phyloP scores from a whole-genome alignment of 2,888 invertebrate species.

The Onchidella celtica region DNA sequence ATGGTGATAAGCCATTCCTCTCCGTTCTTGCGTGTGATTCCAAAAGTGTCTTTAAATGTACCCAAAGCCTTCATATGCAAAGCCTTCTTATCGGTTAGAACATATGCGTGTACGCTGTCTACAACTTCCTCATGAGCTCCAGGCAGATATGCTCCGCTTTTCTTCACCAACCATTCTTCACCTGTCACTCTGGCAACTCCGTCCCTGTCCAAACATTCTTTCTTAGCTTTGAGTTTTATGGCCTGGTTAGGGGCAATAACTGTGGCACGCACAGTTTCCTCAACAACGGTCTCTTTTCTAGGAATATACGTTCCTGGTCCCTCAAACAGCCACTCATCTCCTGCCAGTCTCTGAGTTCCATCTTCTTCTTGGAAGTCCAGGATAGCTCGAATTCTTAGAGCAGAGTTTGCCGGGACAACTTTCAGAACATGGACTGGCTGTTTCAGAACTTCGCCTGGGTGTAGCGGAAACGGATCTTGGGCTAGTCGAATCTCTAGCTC shows the following conservation, averaged over 20 bases:
- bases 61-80: constrained; percentile 80
- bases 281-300: constrained; percentile 80
- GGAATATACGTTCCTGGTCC: constrained; percentile 81
- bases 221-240: constrained; percentile 79
- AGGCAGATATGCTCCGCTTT: constrained; percentile 81
- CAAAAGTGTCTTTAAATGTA: constrained; percentile 81
- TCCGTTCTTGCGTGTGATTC: constrained; percentile 80
- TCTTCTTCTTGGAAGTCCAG: constrained; percentile 76
- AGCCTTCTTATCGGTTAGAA: constrained; percentile 81
- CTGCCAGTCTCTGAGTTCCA: constrained; percentile 78
- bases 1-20: constrained; percentile 82
- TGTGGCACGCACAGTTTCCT: constrained; percentile 79
- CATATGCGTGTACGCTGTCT: constrained; percentile 80
- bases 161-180: constrained; percentile 82
- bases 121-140: constrained; percentile 82
- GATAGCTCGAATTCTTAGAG: constrained; percentile 79
- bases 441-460: constrained; percentile 80
- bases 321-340: constrained; percentile 82
- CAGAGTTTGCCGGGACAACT: constrained; percentile 80
- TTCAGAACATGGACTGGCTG: constrained; percentile 76
- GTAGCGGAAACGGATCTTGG: constrained; percentile 82
- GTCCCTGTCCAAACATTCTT: constrained; percentile 79
- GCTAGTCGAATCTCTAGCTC: constrained; percentile 81
- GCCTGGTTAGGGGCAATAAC: constrained; percentile 81
- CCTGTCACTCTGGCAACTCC: constrained; percentile 70